Base-by-base conservation (phyloP, 2,113 vertebrate genomes). In the Myrmophylax atrothorax region DNA sequence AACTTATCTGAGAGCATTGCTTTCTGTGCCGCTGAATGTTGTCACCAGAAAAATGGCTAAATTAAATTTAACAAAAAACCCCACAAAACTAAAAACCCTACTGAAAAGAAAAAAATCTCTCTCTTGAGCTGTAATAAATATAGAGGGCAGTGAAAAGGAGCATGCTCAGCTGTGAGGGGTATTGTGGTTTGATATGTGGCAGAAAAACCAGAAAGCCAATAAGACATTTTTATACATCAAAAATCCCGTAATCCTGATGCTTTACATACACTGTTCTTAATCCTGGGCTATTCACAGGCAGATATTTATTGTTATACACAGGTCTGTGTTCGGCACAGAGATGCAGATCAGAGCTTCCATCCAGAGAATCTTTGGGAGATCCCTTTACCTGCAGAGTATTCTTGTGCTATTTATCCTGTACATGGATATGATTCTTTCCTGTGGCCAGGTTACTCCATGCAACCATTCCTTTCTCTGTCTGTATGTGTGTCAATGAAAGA, bases 61-160 rank as follows among this genome's bases (percentile, higher is more conserved):
- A 97, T 50, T 87, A 80, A 96, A 97, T 94, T 87, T 90, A 96
- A 63, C 46, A 87, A 89, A 91, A 70, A 59, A 63, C 5, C 40
- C 5, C 14, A 50, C 50, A 49, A 60, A 24, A 12, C 6, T 0
- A 35, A 25, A 63, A 62, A 38, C 4, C 26, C 18, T 38, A 44
- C 7, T 49, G 53, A 66, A 35, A 49, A 44, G 4, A 50, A 70
- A 91, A 87, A 84, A 64, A 62, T 38, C 59, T 84, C 74, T 74
- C 89, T 94, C 78, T 64, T 35, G 68, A 63, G 80, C 75, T 81
- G 42, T 44, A 92, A 93, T 90, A 93, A 95, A 93, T 91, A 66
- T 10, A 79, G 66, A 0, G 8, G 46, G 89, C 16, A 87, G 79
- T 26, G 84, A 85, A 82, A 80, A 87, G 81, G 50, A 93, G 58